Evolutionary conservation across 2,797 vertebrate species (phyloP).

Genomic region (Euthynnus affinis): DNA sequence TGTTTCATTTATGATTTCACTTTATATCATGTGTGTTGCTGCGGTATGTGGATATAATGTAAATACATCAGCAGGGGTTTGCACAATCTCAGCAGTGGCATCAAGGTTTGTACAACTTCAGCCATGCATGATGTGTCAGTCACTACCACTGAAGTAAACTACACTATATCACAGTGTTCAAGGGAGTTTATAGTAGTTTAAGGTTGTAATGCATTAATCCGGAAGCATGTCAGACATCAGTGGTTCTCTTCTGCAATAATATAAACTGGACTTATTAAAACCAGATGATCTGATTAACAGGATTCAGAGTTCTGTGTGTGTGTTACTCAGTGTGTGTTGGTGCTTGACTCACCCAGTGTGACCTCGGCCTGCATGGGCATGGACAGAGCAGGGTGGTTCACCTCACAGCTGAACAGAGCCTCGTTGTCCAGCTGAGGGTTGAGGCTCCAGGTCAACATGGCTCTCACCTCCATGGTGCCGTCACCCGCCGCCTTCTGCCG

Average conservation of each 20-base stretch:
- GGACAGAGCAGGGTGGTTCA: constrained; percentile 95
- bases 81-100: too few relatives aligned
- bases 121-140: too few relatives aligned
- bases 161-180: too few relatives aligned
- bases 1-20: too few relatives aligned
- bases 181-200: too few relatives aligned
- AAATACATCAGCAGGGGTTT: too few relatives aligned
- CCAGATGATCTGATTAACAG: neutral
- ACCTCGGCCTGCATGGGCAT: constrained; percentile 98
- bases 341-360: constrained; percentile 89
- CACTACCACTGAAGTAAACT: too few relatives aligned
- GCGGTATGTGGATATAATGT: too few relatives aligned
- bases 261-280: neutral
- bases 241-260: neutral
- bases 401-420: constrained; percentile 96
- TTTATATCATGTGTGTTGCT: too few relatives aligned
- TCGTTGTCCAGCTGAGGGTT: constrained; percentile 96
- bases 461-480: constrained; percentile 91
- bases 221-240: neutral
- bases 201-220: too few relatives aligned
- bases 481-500: constrained; percentile 85
- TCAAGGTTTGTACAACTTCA: too few relatives aligned
- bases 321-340: neutral
- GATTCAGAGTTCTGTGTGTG: neutral
- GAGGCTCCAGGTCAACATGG: constrained; percentile 94